These are phyloP conservation scores for Enteromius argenteus DNA, from an alignment of 2,797 vertebrate species.

Conservation along the genomic window DNA sequence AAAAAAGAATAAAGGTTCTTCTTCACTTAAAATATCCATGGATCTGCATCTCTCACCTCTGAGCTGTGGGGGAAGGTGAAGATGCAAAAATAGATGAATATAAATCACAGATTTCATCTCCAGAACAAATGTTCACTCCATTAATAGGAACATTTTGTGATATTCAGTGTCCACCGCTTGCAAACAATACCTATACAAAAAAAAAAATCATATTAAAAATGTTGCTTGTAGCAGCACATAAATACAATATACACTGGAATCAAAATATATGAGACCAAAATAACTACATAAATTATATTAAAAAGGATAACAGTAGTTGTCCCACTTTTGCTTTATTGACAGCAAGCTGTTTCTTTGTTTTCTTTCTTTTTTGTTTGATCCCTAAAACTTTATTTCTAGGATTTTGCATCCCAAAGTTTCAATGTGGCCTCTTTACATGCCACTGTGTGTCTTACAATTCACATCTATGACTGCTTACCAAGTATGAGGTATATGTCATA, in stretches of 20 bases:
- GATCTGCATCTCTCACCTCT: conserved; percentile 33
- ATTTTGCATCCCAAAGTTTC: background rate
- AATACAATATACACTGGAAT: too few relatives aligned
- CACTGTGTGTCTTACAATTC: background rate
- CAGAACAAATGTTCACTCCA: background rate
- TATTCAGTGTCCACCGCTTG: background rate
- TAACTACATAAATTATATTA: too few relatives aligned
- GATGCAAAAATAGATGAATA: conserved; percentile 26
- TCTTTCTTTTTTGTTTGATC: background rate
- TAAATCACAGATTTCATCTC: conserved; percentile 16
- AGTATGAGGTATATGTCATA: conserved; percentile 36
- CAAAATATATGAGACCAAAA: background rate
- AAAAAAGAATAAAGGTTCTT: conserved; percentile 12
- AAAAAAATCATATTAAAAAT: background rate
- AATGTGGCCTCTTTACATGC: background rate
- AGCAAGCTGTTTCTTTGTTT: background rate
- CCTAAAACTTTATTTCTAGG: background rate
- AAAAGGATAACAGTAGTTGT: background rate
- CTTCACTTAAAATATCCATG: conserved; percentile 21
- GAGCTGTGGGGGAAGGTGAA: conserved; percentile 42
- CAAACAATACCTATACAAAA: background rate
- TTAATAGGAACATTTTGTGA: background rate
- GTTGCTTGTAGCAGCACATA: background rate
- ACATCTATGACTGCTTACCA: background rate
- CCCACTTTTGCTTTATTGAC: background rate